phyloP scores from a whole-genome alignment of 2,113 vertebrate genomes.

The Synchiropus splendidus region DNA sequence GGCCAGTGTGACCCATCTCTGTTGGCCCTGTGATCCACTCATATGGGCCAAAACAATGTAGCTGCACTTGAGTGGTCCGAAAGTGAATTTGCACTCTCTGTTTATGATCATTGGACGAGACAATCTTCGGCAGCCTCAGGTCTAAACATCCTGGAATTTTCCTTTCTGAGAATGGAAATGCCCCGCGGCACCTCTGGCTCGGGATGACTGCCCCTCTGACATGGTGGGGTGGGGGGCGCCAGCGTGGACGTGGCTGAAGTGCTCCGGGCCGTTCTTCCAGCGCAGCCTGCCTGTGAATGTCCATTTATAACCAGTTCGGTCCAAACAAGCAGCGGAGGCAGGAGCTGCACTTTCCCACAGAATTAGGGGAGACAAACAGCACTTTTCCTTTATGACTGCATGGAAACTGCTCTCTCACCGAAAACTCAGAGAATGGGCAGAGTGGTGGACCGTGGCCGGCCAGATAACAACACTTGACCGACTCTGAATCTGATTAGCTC shows the following conservation, averaged over 20 bases:
- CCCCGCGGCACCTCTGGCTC: slow-evolving; percentile 48
- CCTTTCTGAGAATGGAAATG: slow-evolving; percentile 61
- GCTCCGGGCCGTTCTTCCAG: slow-evolving; percentile 30
- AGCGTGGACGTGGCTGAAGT: slow-evolving; percentile 50
- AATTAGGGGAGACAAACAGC: slow-evolving; percentile 39
- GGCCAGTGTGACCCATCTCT: slow-evolving; percentile 25
- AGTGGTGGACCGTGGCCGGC: slow-evolving; percentile 54
- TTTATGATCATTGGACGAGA: too few relatives aligned
- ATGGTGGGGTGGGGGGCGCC: slow-evolving; percentile 56
- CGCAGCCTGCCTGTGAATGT: slow-evolving; percentile 51
- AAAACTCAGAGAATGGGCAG: slow-evolving; percentile 41
- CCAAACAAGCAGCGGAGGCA: slow-evolving; percentile 59
- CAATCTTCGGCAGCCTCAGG: too few relatives aligned
- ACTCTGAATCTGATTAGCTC: slow-evolving; percentile 49
- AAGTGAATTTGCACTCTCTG: too few relatives aligned
- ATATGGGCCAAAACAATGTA: slow-evolving; percentile 43
- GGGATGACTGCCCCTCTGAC: slow-evolving; percentile 16
- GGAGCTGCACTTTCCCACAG: slow-evolving; percentile 70
- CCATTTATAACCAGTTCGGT: slow-evolving; percentile 63
- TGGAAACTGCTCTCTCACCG: slow-evolving; percentile 60
- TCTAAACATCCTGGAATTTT: slow-evolving; percentile 5
- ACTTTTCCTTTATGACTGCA: slow-evolving; percentile 59
- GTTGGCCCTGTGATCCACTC: slow-evolving; percentile 42
- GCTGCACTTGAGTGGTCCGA: slow-evolving; percentile 36
- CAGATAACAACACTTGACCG: slow-evolving; percentile 54